phyloP scores from a whole-genome alignment of 35 echinoderm and acorn worm species.

The Ophiothrix spiculata region DNA sequence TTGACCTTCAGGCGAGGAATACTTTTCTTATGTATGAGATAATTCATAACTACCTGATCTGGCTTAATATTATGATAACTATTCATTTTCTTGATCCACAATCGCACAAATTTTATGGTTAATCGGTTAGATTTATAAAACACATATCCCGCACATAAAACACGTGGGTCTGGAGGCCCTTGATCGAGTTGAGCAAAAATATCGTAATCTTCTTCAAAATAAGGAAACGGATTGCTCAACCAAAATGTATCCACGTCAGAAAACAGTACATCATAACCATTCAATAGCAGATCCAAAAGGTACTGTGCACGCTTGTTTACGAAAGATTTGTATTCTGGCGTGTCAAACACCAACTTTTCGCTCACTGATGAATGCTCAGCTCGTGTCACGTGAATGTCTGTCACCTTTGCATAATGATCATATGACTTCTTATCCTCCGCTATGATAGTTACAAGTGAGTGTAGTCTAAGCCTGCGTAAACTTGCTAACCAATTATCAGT shows the following conservation, averaged over 20 bases:
- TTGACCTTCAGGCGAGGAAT: not conserved
- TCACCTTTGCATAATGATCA: not conserved
- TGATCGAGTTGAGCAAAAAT: slow-evolving; percentile 11
- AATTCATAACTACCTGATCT: slow-evolving; percentile 37
- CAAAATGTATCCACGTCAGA: slow-evolving; percentile 75
- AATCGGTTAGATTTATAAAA: slow-evolving; percentile 23
- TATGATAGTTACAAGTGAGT: not conserved
- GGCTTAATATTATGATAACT: not conserved
- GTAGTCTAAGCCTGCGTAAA: not conserved
- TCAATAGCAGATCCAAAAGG: slow-evolving; percentile 27
- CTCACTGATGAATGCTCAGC: not conserved
- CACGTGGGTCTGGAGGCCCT: not conserved
- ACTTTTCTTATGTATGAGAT: slow-evolving; percentile 10
- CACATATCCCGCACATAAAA: slow-evolving; percentile 38
- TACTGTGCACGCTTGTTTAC: slow-evolving; percentile 73
- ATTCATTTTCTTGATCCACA: slow-evolving; percentile 29
- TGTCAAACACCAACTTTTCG: not conserved
- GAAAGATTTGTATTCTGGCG: slow-evolving; percentile 43
- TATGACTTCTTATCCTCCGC: not conserved
- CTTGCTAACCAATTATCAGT: not conserved
- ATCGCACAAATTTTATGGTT: slow-evolving; percentile 10
- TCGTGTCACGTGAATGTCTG: not conserved
- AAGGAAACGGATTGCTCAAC: slow-evolving; percentile 72
- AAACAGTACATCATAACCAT: slow-evolving; percentile 64
- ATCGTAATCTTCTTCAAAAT: slow-evolving; percentile 29